Evolutionary conservation across 2,113 vertebrate species (phyloP).

Genomic region (Centropristis striata): DNA sequence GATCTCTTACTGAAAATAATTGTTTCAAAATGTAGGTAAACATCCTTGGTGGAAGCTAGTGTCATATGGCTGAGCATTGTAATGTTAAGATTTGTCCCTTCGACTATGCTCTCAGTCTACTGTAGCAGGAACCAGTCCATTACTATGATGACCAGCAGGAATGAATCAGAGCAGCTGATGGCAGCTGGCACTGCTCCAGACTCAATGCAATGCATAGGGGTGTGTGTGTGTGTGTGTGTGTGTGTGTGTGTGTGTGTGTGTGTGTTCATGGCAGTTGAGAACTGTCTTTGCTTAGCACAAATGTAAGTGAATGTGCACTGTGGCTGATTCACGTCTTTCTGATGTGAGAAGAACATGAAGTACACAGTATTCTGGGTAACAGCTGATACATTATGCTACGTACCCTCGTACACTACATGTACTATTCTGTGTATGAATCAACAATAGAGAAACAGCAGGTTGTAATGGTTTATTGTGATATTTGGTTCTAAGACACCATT

Average conservation of each 20-base stretch:
- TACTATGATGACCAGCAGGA: slow-evolving; percentile 49
- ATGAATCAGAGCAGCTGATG: slow-evolving; percentile 51
- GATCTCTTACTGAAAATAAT: background rate
- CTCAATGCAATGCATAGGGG: background rate
- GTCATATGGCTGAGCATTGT: background rate
- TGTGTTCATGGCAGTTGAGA: background rate
- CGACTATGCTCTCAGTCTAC: slow-evolving; percentile 10
- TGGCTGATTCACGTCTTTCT: too few species aligned
- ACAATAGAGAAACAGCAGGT: too few species aligned
- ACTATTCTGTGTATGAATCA: background rate
- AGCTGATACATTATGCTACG: too few species aligned
- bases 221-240: slow-evolving; percentile 1
- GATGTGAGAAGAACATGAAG: too few species aligned
- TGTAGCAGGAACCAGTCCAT: slow-evolving; percentile 25
- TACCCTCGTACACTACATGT: too few species aligned
- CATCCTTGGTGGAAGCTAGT: background rate
- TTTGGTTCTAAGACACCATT: background rate
- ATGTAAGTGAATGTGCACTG: too few species aligned
- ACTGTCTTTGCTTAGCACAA: slow-evolving; percentile 1
- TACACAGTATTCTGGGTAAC: too few species aligned
- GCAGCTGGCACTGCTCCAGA: slow-evolving; percentile 32
- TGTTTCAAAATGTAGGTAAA: background rate
- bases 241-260: background rate
- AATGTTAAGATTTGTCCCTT: too few species aligned
- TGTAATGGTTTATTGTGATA: background rate